These are phyloP conservation scores for Auanema freiburgensis DNA, from an alignment of 2,888 invertebrate species.

Conservation along the genomic window DNA sequence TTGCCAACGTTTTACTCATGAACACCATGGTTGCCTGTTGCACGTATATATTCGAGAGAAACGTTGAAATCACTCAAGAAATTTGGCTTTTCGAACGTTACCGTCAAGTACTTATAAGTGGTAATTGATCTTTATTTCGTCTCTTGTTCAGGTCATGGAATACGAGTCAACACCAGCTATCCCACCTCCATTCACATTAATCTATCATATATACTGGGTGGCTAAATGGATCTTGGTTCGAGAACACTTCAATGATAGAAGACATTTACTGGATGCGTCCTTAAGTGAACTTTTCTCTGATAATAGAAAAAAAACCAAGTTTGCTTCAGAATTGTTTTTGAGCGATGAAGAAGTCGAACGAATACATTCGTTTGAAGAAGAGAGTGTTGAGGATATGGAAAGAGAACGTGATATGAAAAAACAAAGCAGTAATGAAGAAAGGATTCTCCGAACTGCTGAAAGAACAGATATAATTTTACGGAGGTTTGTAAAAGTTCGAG, in stretches of 20 bases:
- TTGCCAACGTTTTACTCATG: conserved; percentile 93
- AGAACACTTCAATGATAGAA: conserved; percentile 30
- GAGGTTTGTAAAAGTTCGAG: conserved; percentile 6
- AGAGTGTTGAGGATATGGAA: conserved; percentile 90
- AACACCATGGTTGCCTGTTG: conserved; percentile 94
- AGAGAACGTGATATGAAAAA: conserved; percentile 78
- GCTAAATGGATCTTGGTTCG: conserved; percentile 22
- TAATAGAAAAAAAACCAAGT: conserved; percentile 91
- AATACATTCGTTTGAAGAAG: conserved; percentile 94
- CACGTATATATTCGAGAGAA: conserved; percentile 72
- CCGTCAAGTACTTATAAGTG: conserved; percentile 77
- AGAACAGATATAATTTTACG: conserved; percentile 65
- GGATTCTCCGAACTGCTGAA: conserved; percentile 66
- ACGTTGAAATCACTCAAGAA: conserved; percentile 92
- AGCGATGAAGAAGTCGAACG: conserved; percentile 90
- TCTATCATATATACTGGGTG: conserved; percentile 46
- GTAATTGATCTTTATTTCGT: neutral
- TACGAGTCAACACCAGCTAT: conserved; percentile 96
- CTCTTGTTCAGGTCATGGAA: conserved; percentile 77
- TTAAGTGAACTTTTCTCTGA: conserved; percentile 53
- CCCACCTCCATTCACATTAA: conserved; percentile 73
- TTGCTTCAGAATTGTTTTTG: conserved; percentile 87
- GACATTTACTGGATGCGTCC: conserved; percentile 48
- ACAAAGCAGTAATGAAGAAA: conserved; percentile 65
- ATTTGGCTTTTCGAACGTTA: conserved; percentile 99